Percentiles rank a stretch among this genome's conserved stretches.
These are phyloP conservation scores for Microcebus griseorufus DNA, from an alignment of 2,113 vertebrate species.

Conservation along the genomic window DNA sequence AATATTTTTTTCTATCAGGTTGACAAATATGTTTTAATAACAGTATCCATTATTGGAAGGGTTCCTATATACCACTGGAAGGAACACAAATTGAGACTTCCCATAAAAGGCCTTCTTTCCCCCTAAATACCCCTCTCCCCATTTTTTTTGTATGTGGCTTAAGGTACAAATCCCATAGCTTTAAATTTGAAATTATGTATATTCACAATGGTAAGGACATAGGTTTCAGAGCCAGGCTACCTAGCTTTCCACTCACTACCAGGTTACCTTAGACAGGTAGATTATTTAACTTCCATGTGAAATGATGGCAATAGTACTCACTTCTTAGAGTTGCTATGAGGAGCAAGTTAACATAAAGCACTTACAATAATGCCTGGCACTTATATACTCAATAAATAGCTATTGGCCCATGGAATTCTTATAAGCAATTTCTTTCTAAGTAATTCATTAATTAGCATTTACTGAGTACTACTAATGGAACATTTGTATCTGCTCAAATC, in stretches of 20 bases:
- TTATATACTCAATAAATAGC: neutral
- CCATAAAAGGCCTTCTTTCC: neutral
- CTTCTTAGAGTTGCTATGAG: neutral
- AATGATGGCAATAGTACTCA: neutral
- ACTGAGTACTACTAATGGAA: neutral
- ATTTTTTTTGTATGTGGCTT: neutral
- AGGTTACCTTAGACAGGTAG: neutral
- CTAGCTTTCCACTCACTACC: neutral
- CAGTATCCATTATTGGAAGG: neutral
- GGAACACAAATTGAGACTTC: neutral
- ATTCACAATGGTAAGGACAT: neutral
- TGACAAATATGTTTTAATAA: neutral
- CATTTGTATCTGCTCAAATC: neutral
- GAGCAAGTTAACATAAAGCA: neutral
- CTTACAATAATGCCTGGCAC: neutral
- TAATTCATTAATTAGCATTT: neutral
- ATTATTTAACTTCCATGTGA: constrained; percentile 1
- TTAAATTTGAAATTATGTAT: neutral
- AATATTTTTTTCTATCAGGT: neutral
- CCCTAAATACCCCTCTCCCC: neutral
- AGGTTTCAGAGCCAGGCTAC: neutral
- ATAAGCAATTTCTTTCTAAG: neutral
- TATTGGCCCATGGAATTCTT: neutral
- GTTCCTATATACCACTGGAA: neutral
- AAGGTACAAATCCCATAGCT: neutral